Base-by-base conservation (phyloP, 2,888 invertebrate genomes). In the Xanthostigma xanthostigma region DNA sequence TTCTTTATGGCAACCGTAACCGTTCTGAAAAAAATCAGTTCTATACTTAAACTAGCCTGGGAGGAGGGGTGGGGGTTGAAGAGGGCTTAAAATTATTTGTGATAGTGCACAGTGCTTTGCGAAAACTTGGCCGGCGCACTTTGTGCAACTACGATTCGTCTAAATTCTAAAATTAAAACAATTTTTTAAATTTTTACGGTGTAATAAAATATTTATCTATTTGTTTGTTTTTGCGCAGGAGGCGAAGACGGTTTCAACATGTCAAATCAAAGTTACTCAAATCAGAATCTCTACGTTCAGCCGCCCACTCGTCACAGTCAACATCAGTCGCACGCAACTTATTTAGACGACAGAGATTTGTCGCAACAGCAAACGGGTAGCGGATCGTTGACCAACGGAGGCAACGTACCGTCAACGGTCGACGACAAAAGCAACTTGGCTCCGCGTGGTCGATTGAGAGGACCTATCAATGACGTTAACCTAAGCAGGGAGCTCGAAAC, bases 251-350 rank as follows among this genome's bases (percentile, higher is more conserved):
- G 68, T 54, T 67, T 67, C 56, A 59, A 66, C 53, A 71, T 65
- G 52, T 66, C 62, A 0, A 62, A 64, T 13, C 67, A 72, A 63
- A 73, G 75, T 58, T 91, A 91, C 66, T 85, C 89, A 47, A 88
- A 90, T 47, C 92, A 92, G 68, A 92, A 92, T 67, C 68, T 92
- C 46, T 92, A 93, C 64, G 92, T 92, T 40, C 91, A 92, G 59
- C 91, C 90, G 3, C 92, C 92, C 0, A 90, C 90, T 5, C 69
- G 84, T 52, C 73, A 66, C 53, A 61, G 64, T 48, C 66, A 56
- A 65, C 60, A 57, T 69, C 73, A 40, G 5, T 35, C 34, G 14
- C 40, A 35, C 27, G 17, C 40, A 17, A 41, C 46, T 11, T 50
- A 50, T 45, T 63, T 63, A 45, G 66, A 67, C 33, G 66, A 67